phyloP scores from a whole-genome alignment of 2,888 invertebrate genomes.

The Conistra vaccinii region DNA sequence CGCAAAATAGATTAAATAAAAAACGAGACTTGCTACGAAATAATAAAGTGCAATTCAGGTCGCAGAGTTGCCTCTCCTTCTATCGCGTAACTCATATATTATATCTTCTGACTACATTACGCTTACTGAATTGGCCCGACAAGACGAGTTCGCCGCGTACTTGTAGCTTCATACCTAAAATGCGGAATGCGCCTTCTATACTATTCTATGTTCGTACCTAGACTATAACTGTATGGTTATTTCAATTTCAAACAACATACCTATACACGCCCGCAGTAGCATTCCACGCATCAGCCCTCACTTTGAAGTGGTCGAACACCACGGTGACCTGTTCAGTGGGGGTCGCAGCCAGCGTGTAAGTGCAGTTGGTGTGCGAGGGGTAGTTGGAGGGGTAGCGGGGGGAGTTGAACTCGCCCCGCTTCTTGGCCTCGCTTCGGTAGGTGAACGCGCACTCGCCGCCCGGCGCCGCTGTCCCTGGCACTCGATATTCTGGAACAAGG shows the following conservation, averaged over 20 bases:
- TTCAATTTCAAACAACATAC: conserved; percentile 67
- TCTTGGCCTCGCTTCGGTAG: conserved; percentile 96
- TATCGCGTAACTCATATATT: too few relatives aligned
- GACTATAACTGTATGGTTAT: not conserved
- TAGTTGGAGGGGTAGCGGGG: conserved; percentile 99
- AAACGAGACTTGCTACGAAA: too few relatives aligned
- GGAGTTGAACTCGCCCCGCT: conserved; percentile 98
- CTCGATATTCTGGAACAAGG: conserved; percentile 94
- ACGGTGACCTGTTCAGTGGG: conserved; percentile 97
- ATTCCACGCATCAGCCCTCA: conserved; percentile 95
- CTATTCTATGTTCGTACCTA: not conserved
- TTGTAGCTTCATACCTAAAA: too few relatives aligned
- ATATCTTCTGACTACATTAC: too few relatives aligned
- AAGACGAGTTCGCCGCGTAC: too few relatives aligned
- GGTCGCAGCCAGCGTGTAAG: conserved; percentile 96
- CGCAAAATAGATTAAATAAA: too few relatives aligned
- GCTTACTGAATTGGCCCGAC: too few relatives aligned
- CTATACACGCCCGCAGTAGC: conserved; percentile 91
- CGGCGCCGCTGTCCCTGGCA: conserved; percentile 98
- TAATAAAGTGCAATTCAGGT: too few relatives aligned
- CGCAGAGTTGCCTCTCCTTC: too few relatives aligned
- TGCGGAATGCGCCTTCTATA: too few relatives aligned
- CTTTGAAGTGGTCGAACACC: conserved; percentile 97
- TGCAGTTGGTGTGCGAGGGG: conserved; percentile 98
- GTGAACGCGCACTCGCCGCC: conserved; percentile 98